These are phyloP conservation scores for Drosophila anomelani DNA, from an alignment of 2,888 invertebrate species.

Conservation along the genomic window DNA sequence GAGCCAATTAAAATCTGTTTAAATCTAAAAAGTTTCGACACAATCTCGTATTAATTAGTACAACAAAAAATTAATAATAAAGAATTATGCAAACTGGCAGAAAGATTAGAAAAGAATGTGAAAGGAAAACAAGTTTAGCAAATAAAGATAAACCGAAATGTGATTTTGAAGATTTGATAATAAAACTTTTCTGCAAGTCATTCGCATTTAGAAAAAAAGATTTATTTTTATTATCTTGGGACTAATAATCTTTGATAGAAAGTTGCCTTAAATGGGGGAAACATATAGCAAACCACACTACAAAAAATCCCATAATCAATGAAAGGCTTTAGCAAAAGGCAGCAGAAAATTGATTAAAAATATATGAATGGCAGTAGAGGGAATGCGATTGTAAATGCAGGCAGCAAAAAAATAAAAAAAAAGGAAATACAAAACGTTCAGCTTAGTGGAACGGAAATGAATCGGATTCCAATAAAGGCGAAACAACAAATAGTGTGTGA, in stretches of 20 bases:
- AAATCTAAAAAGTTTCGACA: constrained; percentile 5
- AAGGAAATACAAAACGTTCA: constrained; percentile 18
- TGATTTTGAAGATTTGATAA: constrained; percentile 19
- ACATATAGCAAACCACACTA: too few species aligned
- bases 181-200: constrained; percentile 10
- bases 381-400: constrained; percentile 33
- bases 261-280: neutral
- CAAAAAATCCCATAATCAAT: constrained; percentile 11
- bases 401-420: neutral
- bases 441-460: constrained; percentile 48
- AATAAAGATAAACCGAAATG: constrained; percentile 6
- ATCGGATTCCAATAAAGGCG: constrained; percentile 18
- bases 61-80: neutral
- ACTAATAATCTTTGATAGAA: constrained; percentile 21
- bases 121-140: constrained; percentile 20
- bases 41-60: constrained; percentile 6
- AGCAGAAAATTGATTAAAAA: constrained; percentile 19
- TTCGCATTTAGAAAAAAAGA: constrained; percentile 7
- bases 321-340: constrained; percentile 2
- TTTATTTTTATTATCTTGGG: constrained; percentile 1
- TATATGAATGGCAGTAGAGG: constrained; percentile 17
- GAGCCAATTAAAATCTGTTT: constrained; percentile 13
- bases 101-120: constrained; percentile 14
- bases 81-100: constrained; percentile 17
- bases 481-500: constrained; percentile 12